phyloP scores from a whole-genome alignment of 2,797 vertebrate genomes.

The Euthynnus affinis region DNA sequence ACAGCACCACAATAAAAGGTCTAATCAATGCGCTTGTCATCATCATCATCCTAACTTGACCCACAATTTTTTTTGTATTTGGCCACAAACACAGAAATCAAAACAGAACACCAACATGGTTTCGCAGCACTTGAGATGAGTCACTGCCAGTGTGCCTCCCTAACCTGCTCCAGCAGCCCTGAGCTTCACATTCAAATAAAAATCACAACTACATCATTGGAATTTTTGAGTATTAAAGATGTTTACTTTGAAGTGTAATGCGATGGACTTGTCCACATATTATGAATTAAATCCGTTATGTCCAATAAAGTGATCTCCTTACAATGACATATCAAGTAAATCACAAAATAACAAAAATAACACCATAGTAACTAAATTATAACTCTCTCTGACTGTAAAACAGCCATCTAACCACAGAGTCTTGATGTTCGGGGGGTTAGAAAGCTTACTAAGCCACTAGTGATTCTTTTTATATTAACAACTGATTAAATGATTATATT shows the following conservation, averaged over 20 bases:
- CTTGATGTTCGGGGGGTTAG: too few relatives aligned
- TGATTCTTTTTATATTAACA: too few relatives aligned
- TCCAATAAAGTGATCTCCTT: neutral
- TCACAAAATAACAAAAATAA: neutral
- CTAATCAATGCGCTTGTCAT: constrained; percentile 55
- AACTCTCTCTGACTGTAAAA: too few relatives aligned
- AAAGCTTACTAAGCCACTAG: too few relatives aligned
- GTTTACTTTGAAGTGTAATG: neutral
- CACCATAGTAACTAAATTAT: neutral
- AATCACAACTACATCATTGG: neutral
- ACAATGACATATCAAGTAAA: too few relatives aligned
- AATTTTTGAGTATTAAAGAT: neutral
- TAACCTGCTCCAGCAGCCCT: constrained; percentile 5
- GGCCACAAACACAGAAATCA: constrained; percentile 11
- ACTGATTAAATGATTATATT: too few relatives aligned
- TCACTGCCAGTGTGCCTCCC: neutral
- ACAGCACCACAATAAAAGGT: constrained; percentile 30
- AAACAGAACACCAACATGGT: neutral
- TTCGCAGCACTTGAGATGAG: neutral
- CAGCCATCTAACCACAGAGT: too few relatives aligned
- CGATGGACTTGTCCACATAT: neutral
- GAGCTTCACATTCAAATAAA: neutral
- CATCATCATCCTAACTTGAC: constrained; percentile 30
- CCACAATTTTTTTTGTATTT: constrained; percentile 20
- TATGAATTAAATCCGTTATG: neutral